Conservation (phyloP, 2,888 invertebrate genomes). For the Macrosoma leucophasiata region DNA sequence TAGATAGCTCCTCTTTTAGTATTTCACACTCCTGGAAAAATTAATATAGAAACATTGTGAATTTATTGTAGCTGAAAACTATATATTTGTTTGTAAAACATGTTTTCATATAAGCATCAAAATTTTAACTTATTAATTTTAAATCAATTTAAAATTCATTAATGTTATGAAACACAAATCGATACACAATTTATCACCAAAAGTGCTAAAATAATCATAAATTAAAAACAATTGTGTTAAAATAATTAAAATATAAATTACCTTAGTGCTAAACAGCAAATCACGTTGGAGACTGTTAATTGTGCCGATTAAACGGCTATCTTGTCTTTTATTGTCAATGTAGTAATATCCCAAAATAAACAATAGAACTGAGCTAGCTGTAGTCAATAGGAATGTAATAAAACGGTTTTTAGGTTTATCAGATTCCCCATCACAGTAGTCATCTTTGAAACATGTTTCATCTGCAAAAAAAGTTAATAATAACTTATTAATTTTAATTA, state of each 20-base stretch:
- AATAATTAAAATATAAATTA: constrained; percentile 30
- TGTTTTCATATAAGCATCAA: constrained; percentile 3
- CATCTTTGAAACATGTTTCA: constrained; percentile 55
- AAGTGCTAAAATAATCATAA: background rate
- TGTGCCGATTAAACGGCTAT: constrained; percentile 80
- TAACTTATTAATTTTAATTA: constrained; percentile 1
- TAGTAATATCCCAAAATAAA: constrained; percentile 87
- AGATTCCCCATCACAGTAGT: constrained; percentile 57
- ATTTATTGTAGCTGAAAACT: too few relatives aligned
- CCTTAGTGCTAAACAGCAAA: constrained; percentile 71
- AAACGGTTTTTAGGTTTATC: constrained; percentile 56
- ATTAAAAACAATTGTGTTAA: constrained; percentile 1
- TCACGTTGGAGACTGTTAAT: constrained; percentile 72
- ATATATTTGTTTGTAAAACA: too few relatives aligned
- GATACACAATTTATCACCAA: background rate
- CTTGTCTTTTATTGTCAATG: constrained; percentile 83
- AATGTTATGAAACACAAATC: background rate
- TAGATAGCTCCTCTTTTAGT: constrained; percentile 77
- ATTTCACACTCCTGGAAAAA: constrained; percentile 77
- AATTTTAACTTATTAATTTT: background rate
- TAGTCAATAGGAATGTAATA: constrained; percentile 77
- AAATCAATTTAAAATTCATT: too few relatives aligned
- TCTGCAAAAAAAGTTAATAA: constrained; percentile 36
- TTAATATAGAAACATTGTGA: background rate
- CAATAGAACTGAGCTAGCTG: constrained; percentile 82